Percentiles rank a stretch among this genome's conserved stretches.
phyloP scores from a whole-genome alignment of 2,113 vertebrate genomes.

The Alaudala cheleensis region DNA sequence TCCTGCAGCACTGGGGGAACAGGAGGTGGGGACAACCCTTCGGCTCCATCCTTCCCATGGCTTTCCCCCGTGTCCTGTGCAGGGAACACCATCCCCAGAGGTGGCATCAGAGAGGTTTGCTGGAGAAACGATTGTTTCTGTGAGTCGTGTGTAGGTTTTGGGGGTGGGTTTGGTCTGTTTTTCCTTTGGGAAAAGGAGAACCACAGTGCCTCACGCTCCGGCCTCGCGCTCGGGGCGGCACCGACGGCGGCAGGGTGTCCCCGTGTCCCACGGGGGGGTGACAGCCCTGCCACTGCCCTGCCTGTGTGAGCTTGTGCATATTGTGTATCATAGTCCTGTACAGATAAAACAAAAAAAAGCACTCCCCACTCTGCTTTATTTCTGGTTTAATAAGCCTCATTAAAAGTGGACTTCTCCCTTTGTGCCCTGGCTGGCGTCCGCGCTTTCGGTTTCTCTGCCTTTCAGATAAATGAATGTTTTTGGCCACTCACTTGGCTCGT shows the following conservation, averaged over 20 bases:
- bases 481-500: not conserved
- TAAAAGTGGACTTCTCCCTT: not conserved
- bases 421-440: not conserved
- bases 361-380: accelerated
- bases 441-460: not conserved
- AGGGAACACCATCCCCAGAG: not conserved
- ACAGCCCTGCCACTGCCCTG: not conserved
- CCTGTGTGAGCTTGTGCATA: conserved; percentile 11
- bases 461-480: not conserved
- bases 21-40: not conserved
- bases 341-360: not conserved
- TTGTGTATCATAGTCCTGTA: conserved; percentile 50
- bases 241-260: not conserved
- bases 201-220: conserved; percentile 53
- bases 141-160: not conserved
- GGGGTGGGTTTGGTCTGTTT: not conserved
- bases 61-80: not conserved
- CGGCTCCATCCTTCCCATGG: not conserved
- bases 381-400: not conserved
- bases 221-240: not conserved
- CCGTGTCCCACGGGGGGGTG: not conserved
- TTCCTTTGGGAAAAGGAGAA: conserved; percentile 15
- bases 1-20: not conserved
- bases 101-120: accelerated
- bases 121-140: not conserved